Evolutionary conservation across 2,888 invertebrate genomes (phyloP).

Genomic region (Drosophila tanythrix): DNA sequence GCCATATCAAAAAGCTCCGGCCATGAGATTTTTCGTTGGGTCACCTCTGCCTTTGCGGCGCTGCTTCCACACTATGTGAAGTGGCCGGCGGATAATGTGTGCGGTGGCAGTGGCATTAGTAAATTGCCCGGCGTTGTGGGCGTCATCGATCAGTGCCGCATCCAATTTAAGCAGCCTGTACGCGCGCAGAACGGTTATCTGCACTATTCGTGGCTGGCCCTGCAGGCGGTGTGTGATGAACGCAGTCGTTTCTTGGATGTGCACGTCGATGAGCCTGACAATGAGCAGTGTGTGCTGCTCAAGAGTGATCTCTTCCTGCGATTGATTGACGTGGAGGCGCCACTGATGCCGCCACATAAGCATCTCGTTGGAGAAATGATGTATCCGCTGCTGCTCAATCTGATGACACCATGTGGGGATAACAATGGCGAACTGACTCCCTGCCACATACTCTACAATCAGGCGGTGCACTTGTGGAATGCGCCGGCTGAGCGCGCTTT

Average conservation of each 20-base stretch:
- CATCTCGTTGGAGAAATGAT: conserved; percentile 53
- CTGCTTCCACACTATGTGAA: conserved; percentile 44
- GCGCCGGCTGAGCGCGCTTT: conserved; percentile 41
- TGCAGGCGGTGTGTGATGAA: conserved; percentile 52
- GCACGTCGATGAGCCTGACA: conserved; percentile 47
- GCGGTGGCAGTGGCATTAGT: neutral
- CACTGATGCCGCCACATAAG: conserved; percentile 42
- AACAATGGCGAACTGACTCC: conserved; percentile 31
- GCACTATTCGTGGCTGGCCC: conserved; percentile 20
- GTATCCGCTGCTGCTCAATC: conserved; percentile 52
- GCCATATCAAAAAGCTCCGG: conserved; percentile 59
- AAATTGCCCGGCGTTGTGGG: conserved; percentile 49
- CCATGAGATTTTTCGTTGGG: conserved; percentile 56
- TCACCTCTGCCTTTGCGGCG: conserved; percentile 37
- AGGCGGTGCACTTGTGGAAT: conserved; percentile 44
- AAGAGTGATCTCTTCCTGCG: conserved; percentile 55
- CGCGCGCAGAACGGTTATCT: conserved; percentile 19
- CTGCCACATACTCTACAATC: conserved; percentile 48
- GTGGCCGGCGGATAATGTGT: conserved; percentile 36
- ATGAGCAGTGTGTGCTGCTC: conserved; percentile 49
- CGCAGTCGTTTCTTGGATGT: conserved; percentile 50
- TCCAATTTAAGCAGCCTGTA: conserved; percentile 37
- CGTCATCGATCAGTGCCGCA: conserved; percentile 49
- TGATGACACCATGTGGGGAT: conserved; percentile 54
- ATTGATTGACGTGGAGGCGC: conserved; percentile 35